These are phyloP conservation scores for Actinia tenebrosa DNA, from an alignment of 64 coral and sea anemone species.

Conservation along the genomic window DNA sequence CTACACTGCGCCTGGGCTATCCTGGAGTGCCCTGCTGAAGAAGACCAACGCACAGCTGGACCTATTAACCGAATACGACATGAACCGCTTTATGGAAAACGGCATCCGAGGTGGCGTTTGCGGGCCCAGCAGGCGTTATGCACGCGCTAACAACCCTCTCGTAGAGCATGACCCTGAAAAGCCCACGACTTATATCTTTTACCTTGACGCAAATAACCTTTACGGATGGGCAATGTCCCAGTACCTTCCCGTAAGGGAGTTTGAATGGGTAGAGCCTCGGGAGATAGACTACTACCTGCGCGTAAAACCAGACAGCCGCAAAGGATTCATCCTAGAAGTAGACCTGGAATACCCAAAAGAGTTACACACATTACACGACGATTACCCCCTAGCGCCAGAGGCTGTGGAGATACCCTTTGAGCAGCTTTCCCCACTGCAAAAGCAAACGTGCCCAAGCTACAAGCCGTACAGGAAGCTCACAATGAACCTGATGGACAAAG, in stretches of 20 bases:
- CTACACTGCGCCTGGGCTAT: too few species aligned
- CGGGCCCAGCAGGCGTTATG: not conserved
- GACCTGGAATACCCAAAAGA: conserved; percentile 6
- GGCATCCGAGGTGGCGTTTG: too few species aligned
- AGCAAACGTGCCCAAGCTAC: not conserved
- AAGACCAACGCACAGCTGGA: too few species aligned
- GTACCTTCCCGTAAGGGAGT: conserved; percentile 1
- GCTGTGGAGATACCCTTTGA: too few species aligned
- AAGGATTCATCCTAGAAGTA: conserved; percentile 7
- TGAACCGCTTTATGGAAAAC: too few species aligned
- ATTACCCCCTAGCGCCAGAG: too few species aligned
- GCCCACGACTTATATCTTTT: conserved; percentile 10
- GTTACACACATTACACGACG: not conserved
- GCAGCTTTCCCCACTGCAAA: not conserved
- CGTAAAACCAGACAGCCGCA: too few species aligned
- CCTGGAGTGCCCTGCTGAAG: too few species aligned
- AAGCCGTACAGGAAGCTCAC: conserved; percentile 12
- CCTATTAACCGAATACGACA: too few species aligned
- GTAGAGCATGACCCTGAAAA: not conserved
- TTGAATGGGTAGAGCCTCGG: conserved; percentile 19
- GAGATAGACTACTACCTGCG: too few species aligned
- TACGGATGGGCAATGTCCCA: conserved; percentile 41
- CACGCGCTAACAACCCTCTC: conserved; percentile 23
- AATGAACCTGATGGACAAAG: not conserved
- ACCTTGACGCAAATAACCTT: conserved; percentile 33